Evolutionary conservation across 37 sponge, comb jelly and placozoan species (phyloP), one percentile per base, ranked within the genome.

Genomic region (Halisarca cf. caerulea): DNA sequence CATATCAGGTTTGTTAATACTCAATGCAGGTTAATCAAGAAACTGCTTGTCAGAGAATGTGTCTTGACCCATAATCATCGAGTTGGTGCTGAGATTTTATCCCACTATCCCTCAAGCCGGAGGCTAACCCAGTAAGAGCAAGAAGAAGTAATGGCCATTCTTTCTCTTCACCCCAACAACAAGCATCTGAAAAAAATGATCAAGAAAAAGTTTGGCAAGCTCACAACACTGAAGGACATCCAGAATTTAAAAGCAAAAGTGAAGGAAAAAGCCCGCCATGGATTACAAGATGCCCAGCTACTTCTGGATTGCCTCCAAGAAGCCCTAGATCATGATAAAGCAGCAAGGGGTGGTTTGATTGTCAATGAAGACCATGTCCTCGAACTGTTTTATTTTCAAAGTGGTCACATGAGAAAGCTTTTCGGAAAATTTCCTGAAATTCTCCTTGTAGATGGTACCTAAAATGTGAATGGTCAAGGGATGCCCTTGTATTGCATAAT

Each of bases 151-250:
- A n/a, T 0, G 8, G 80, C 59, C 21, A 79, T 86, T 14, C 24
- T 86, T 1, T 3, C 33, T 18, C 42, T 86, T n/a, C 59, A 79
- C 23, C 80, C 80, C 6, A 86, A 79, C 58, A 79, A 59, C 7
- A 86, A 86, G 68, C 80, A 79, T 66, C 54, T 85, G n/a, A 42
- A 34, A 18, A 44, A 59, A 15, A 14, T 77, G n/a, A 9, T 77
- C 42, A 45, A 20, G 0, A 58, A 47, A 14, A 85, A 85, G 66
- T 85, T 41, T 85, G 86, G 86, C 0, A 85, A 85, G 32, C 23
- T 39, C 42, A 32, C 78, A 34, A 77, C 44, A 24, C 62, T 85
- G n/a, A 85, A 85, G 58, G 86, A 85, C 28, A 75, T 85, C n/a
- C 86, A 85, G 1, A 84, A 84, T 84, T 28, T 84, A 14, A 71